Base-by-base conservation (phyloP, 2,888 invertebrate species). In the Sarcophaga variegata region DNA sequence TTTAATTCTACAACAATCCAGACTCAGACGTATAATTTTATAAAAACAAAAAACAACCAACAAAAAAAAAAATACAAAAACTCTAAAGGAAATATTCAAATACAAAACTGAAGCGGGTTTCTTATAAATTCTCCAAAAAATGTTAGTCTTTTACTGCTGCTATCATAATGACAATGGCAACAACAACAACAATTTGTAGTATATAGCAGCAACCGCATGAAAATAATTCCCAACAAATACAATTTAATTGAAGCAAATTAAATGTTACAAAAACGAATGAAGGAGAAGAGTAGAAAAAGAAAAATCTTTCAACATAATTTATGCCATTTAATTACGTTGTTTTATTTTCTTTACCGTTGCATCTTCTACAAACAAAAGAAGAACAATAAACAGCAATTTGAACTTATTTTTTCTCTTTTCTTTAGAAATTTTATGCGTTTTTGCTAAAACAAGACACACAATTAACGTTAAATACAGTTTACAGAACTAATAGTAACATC, bases 181-280 rank as follows among this genome's bases (percentile, higher is more conserved):
- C 11, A 14, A 54, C 2, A 54, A 12, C 5, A 54, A 54, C 5
- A 54, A 54, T 1, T 17, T 14, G 14, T 4, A 4, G 17, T 37
- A 62, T 22, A 62, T n/a, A 17, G 1, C 49, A 71, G 70, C 25
- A 71, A 4, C 49, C 3, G 22, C 22, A 70, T 70, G 67, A 67
- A 45, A 69, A 49, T 69, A 70, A 69, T 77, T 60, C 60, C 69
- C 20, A n/a, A 62, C 47, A 69, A 70, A 75, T 71, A n/a, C 27
- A n/a, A 54, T 79, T 64, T 79, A 79, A 79, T 79, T 79, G 64
- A 71, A 79, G 27, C 63, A 79, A 79, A 79, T 74, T 67, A 81
- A 81, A 74, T 74, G 60, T 62, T 4, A n/a, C n/a, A 59, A 64
- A 20, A 63, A 59, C 25, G 64, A 49, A 45, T 10, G 17, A 60